A percentile compares a stretch with the other conserved stretches of the same genome.
phyloP scores from a whole-genome alignment of 2,888 invertebrate species.

The Pasiphila rectangulata region DNA sequence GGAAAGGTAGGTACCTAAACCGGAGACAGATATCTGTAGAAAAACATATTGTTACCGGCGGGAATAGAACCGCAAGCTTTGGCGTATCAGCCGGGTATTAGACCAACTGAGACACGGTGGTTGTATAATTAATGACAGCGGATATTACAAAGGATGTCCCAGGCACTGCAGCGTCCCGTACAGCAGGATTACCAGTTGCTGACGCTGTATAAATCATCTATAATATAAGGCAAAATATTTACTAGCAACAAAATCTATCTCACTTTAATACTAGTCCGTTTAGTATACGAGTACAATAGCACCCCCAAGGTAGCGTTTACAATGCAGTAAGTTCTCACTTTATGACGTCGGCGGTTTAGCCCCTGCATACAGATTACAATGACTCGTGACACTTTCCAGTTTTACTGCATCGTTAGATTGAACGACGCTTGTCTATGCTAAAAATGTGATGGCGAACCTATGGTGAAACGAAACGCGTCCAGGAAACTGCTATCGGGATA shows the following conservation, averaged over 20 bases:
- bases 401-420: constrained; percentile 56
- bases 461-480: background rate
- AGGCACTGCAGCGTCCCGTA: too few species aligned
- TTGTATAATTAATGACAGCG: too few species aligned
- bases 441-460: constrained; percentile 2
- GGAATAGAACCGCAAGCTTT: too few species aligned
- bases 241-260: constrained; percentile 11
- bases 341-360: constrained; percentile 55
- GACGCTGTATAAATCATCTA: too few species aligned
- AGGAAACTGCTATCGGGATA: too few species aligned
- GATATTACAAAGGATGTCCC: too few species aligned
- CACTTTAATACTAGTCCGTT: constrained; percentile 15
- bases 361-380: constrained; percentile 65
- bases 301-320: constrained; percentile 51
- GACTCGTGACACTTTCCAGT: constrained; percentile 55
- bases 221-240: background rate
- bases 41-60: too few species aligned
- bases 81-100: too few species aligned
- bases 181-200: too few species aligned
- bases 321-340: constrained; percentile 62
- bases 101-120: too few species aligned
- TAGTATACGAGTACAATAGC: constrained; percentile 48
- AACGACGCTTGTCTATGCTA: constrained; percentile 38
- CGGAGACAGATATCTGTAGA: too few species aligned
- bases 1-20: too few species aligned